These are phyloP conservation scores for Dromaius novaehollandiae DNA, from an alignment of 2,113 vertebrate genomes.

Conservation along the genomic window DNA sequence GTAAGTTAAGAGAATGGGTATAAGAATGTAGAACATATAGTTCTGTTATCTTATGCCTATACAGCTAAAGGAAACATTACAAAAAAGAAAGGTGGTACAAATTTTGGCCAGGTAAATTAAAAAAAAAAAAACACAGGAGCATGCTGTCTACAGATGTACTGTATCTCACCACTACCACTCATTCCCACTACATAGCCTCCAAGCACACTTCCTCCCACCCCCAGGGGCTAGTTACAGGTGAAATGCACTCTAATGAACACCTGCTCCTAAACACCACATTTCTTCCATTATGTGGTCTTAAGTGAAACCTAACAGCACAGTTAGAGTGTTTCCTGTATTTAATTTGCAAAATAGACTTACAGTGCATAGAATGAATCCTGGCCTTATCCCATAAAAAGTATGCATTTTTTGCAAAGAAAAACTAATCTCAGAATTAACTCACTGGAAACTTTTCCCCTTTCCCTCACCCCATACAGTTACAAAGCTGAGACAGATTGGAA, in stretches of 20 bases:
- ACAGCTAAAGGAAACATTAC: not conserved
- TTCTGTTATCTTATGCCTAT: not conserved
- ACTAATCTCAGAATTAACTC: not conserved
- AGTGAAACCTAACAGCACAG: slow-evolving; percentile 34
- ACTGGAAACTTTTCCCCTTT: not conserved
- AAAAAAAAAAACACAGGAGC: not conserved
- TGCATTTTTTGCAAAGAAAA: slow-evolving; percentile 22
- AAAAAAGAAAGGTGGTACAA: not conserved
- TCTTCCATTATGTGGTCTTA: not conserved
- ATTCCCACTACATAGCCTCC: not conserved
- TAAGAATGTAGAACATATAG: not conserved
- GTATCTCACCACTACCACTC: not conserved
- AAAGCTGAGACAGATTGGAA: not conserved
- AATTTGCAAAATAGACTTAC: slow-evolving; percentile 25
- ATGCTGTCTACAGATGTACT: not conserved
- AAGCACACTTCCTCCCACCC: not conserved
- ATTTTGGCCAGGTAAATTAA: not conserved
- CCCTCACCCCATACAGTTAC: not conserved
- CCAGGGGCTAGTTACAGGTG: not conserved
- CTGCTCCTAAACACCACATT: not conserved
- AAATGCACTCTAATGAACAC: slow-evolving; percentile 1
- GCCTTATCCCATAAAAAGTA: not conserved
- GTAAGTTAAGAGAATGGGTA: not conserved
- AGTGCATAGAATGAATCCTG: not conserved
- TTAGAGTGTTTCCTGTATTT: slow-evolving; percentile 35